Conservation (phyloP, 1,140 invertebrate species). For the Musca vetustissima region DNA sequence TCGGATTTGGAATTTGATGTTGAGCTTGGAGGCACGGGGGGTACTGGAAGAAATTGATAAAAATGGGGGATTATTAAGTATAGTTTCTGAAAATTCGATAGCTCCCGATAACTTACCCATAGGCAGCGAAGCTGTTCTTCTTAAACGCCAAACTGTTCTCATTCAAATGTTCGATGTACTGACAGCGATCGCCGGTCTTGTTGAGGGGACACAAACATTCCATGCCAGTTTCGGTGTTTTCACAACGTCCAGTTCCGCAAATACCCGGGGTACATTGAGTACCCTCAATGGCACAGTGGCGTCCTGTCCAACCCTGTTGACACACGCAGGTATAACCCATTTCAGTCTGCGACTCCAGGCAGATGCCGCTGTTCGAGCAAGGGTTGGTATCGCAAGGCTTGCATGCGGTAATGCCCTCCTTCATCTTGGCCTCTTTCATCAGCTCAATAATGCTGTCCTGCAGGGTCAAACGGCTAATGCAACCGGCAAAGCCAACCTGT, state of each 20-base stretch:
- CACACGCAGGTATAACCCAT: slow-evolving; percentile 84
- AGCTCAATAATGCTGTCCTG: slow-evolving; percentile 71
- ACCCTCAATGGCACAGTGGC: slow-evolving; percentile 78
- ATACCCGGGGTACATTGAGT: slow-evolving; percentile 78
- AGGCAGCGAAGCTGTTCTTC: slow-evolving; percentile 53
- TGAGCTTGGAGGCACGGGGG: slow-evolving; percentile 45
- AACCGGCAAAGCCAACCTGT: slow-evolving; percentile 65
- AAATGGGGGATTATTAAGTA: not conserved
- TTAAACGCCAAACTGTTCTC: slow-evolving; percentile 53
- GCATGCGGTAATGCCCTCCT: slow-evolving; percentile 70
- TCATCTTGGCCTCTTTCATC: slow-evolving; percentile 67
- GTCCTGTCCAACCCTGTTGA: slow-evolving; percentile 77
- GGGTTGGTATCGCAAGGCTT: slow-evolving; percentile 76
- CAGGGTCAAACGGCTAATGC: slow-evolving; percentile 80
- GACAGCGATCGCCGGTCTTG: slow-evolving; percentile 73
- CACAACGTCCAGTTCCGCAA: slow-evolving; percentile 84
- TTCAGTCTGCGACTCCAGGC: slow-evolving; percentile 73
- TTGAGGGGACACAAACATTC: slow-evolving; percentile 85
- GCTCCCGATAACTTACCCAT: slow-evolving; percentile 34
- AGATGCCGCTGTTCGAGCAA: slow-evolving; percentile 81
- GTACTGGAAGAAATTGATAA: slow-evolving; percentile 53
- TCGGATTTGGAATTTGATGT: slow-evolving; percentile 56
- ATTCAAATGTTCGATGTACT: slow-evolving; percentile 52
- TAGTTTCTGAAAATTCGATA: not conserved
- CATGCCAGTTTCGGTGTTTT: slow-evolving; percentile 74